Conservation (phyloP, 2,113 vertebrate genomes). For the Hyperopisus bebe region DNA sequence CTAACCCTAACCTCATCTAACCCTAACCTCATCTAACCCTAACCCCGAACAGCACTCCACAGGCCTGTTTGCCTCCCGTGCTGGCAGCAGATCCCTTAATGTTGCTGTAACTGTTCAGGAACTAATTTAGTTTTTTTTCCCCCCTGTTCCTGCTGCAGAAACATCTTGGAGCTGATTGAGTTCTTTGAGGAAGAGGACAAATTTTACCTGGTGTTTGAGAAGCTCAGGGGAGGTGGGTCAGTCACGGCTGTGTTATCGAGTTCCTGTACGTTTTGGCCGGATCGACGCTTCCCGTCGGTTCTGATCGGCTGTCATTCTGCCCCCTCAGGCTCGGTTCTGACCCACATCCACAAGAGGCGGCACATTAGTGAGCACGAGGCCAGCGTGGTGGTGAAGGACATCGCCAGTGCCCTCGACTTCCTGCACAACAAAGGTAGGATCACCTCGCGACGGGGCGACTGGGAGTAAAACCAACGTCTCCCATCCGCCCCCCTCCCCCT, state of each 20-base stretch:
- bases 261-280: neutral
- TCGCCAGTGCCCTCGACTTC: slow-evolving; percentile 91
- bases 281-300: neutral
- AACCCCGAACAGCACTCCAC: neutral
- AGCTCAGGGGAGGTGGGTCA: slow-evolving; percentile 82
- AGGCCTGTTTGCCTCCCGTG: neutral
- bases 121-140: neutral
- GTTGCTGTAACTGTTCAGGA: neutral
- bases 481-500: neutral
- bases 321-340: slow-evolving; percentile 81
- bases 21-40: neutral
- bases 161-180: slow-evolving; percentile 91
- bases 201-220: slow-evolving; percentile 97
- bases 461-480: neutral
- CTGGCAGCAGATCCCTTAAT: neutral
- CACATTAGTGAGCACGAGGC: slow-evolving; percentile 95
- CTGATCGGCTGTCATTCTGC: neutral
- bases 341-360: slow-evolving; percentile 84
- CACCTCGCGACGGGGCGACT: no score
- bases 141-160: slow-evolving; percentile 53
- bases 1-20: neutral
- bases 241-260: no score
- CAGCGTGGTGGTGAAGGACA: slow-evolving; percentile 86
- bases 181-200: slow-evolving; percentile 97
- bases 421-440: slow-evolving; percentile 90